Evolutionary conservation across 1,140 invertebrate genomes (phyloP), one percentile per base, ranked within the genome.

Genomic region (Dermatophagoides farinae): DNA sequence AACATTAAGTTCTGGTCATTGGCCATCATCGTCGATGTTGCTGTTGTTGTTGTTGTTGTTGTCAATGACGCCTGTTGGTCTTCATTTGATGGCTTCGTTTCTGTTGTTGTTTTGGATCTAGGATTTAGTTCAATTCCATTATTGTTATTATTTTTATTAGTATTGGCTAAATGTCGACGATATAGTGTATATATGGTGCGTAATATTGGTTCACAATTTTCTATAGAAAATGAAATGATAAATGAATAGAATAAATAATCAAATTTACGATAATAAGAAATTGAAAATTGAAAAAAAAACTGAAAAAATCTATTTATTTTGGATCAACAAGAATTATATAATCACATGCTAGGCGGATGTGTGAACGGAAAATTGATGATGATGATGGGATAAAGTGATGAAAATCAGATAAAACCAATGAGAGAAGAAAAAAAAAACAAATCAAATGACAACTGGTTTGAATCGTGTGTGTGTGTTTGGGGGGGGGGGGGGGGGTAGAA

Each of bases 131-230:
- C 31, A 31, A 31, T 31, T 31, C 31, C 31, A 31, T 31, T 31
- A 8, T 31, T 31, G 8, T 31, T 31, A 8, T 31, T 31, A 20
- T 50, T 14, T 5, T 50, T 20, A 44, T n/a, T 20, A 44, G 1
- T 14, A 50, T 50, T 14, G 23, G 68, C 64, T 14, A 61, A 23
- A 31, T 61, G 61, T 37, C 64, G 70, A 66, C 65, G 69, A 68
- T 67, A 76, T 62, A 67, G 66, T 65, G 65, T 71, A 52, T 70
- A 62, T 16, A 74, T 70, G 37, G 70, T 68, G 44, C 65, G 68
- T 0, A 95, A 82, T 20, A 95, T 81, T 61, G 86, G 83, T 63
- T 88, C 83, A 37, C 88, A 85, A 64, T 84, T 86, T 12, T 81
- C 54, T 57, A 18, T n/a, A 41, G 23, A 41, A 39, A 57, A 57